Evolutionary conservation across 1,140 invertebrate genomes (phyloP), one percentile per base, ranked within the genome.

Genomic region (Drosophila sp.): DNA sequence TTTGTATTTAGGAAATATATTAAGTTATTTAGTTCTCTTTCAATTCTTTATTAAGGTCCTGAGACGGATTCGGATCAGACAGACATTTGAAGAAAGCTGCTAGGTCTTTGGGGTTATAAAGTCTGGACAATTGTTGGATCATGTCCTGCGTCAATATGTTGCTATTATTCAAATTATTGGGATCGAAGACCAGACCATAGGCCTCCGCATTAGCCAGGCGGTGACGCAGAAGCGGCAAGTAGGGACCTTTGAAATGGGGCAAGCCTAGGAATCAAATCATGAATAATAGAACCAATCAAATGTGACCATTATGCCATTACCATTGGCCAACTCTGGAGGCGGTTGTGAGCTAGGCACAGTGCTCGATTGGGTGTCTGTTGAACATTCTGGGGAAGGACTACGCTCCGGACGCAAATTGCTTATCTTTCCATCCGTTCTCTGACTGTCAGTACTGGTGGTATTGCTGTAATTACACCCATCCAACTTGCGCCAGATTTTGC

Each of bases 201-300:
- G 54, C 72, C 27, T 70, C 73, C 6, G 73, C 73, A 60, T 76
- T 70, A 27, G 60, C 41, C 11, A 76, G 69, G 2, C 73, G 55
- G 25, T 76, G 73, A 17, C 69, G 73, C 6, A 76, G 41, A 1
- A 76, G 72, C 3, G 73, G 73, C 72, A 70, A 60, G 8, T 76
- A 76, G 30, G 73, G 73, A 25, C 73, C 73, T 1, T 60, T 76
- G 11, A 76, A 76, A 8, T 76, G 73, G 8, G 73, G 66, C 44
- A 57, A 55, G 11, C 73, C 73, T 6, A 35, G 17, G 41, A 50
- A 25, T 27, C 4, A n/a, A 50, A 47, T 3, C 3, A 35, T 25
- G 0, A 47, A 25, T 25, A 0, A 25, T 25, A 23, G 2, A 2
- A 2, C 23, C 2, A 50, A 27, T 8, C 3, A 27, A 27, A 2